These are phyloP conservation scores for Bombyx mandarina DNA, from an alignment of 1,140 invertebrate species.

Conservation along the genomic window DNA sequence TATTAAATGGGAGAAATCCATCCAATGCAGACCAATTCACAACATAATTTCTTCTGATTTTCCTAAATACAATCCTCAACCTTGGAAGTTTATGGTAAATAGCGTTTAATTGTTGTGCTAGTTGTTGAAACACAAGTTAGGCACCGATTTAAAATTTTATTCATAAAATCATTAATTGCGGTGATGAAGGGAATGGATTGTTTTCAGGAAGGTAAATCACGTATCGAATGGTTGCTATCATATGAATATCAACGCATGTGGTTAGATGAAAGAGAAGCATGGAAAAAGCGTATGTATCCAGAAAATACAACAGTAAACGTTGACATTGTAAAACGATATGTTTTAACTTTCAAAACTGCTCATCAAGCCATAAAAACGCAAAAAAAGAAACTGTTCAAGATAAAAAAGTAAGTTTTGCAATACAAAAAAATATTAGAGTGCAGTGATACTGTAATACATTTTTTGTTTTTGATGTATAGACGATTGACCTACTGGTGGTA, in stretches of 20 bases:
- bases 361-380: slow-evolving; percentile 42
- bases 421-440: too few relatives aligned
- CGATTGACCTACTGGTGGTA: too few relatives aligned
- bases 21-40: slow-evolving; percentile 42
- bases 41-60: slow-evolving; percentile 67
- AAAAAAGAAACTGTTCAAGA: slow-evolving; percentile 58
- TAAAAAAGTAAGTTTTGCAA: slow-evolving; percentile 49
- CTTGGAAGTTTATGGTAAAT: slow-evolving; percentile 64
- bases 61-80: slow-evolving; percentile 57
- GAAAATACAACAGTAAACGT: slow-evolving; percentile 51
- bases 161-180: background rate
- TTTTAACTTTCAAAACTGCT: slow-evolving; percentile 55
- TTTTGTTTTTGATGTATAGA: too few relatives aligned
- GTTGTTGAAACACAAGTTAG: background rate
- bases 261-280: slow-evolving; percentile 58
- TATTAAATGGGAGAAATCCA: slow-evolving; percentile 58
- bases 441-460: too few relatives aligned
- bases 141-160: background rate
- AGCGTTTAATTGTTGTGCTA: background rate
- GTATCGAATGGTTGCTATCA: slow-evolving; percentile 51
- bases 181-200: background rate
- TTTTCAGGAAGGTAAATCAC: slow-evolving; percentile 47
- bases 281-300: slow-evolving; percentile 60
- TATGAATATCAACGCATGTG: slow-evolving; percentile 66
- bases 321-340: slow-evolving; percentile 60